phyloP scores from a whole-genome alignment of 2,797 vertebrate genomes.

The Pipistrellus pipistrellus region DNA sequence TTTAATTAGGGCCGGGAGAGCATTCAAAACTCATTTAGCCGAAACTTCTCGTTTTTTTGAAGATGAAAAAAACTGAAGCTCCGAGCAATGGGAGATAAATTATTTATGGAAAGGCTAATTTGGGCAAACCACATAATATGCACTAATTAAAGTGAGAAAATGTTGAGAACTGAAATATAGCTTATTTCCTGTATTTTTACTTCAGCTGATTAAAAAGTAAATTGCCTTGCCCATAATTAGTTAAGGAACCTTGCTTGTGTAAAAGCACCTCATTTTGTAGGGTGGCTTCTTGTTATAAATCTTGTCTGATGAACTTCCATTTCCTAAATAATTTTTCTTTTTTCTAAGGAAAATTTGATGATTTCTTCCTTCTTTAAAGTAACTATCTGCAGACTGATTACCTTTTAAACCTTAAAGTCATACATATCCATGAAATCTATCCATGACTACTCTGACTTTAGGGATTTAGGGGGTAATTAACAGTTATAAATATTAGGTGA shows the following conservation, averaged over 20 bases:
- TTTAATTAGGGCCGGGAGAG: conserved; percentile 8
- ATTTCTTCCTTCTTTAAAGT: neutral
- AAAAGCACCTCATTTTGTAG: neutral
- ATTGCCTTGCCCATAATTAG: conserved; percentile 49
- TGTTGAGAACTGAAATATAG: conserved; percentile 27
- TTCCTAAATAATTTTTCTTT: conserved; percentile 21
- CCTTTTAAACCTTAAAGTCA: neutral
- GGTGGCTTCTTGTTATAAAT: conserved; percentile 18
- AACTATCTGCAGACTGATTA: neutral
- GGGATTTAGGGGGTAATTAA: neutral
- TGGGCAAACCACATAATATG: conserved; percentile 56
- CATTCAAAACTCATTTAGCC: conserved; percentile 5
- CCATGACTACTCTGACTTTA: neutral
- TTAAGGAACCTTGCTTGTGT: conserved; percentile 32
- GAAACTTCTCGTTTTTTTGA: conserved; percentile 37
- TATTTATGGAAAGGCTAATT: conserved; percentile 39
- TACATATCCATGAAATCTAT: neutral
- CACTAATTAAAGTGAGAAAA: conserved; percentile 60
- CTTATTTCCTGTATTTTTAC: conserved; percentile 54
- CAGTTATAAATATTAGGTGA: neutral
- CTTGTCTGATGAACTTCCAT: neutral
- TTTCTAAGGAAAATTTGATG: neutral
- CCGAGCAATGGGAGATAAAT: conserved; percentile 42
- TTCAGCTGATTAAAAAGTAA: conserved; percentile 56
- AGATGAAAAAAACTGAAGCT: conserved; percentile 38